Percentiles rank a stretch among this genome's conserved stretches.
These are phyloP conservation scores for Poecile atricapillus DNA, from an alignment of 2,113 vertebrate genomes.

Conservation along the genomic window DNA sequence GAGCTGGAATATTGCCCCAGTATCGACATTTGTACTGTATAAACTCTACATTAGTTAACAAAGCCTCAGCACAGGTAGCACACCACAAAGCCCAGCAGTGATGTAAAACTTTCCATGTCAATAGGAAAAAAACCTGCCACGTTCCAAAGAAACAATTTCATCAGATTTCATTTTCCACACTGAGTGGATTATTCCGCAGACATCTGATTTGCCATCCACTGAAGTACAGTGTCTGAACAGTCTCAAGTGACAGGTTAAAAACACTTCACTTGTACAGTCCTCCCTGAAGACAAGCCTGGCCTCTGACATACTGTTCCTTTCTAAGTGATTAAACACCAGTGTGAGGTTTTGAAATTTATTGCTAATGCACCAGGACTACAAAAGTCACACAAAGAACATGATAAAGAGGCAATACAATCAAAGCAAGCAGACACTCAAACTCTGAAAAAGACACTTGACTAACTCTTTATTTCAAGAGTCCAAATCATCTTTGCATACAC, in stretches of 20 bases:
- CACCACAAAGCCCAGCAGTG: not conserved
- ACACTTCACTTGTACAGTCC: not conserved
- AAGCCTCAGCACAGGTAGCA: not conserved
- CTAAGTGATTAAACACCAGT: not conserved
- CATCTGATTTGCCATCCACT: not conserved
- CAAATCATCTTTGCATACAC: conserved; percentile 47
- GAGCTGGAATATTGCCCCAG: not conserved
- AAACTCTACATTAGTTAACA: not conserved
- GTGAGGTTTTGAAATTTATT: conserved; percentile 28
- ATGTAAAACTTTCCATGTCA: not conserved
- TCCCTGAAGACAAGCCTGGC: conserved; percentile 30
- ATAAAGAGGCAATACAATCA: conserved; percentile 29
- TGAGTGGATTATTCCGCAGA: not conserved
- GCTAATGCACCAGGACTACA: conserved; percentile 4
- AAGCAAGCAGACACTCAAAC: conserved; percentile 53
- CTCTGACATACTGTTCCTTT: conserved; percentile 2
- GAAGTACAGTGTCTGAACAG: not conserved
- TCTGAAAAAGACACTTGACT: conserved; percentile 44
- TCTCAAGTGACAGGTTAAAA: conserved; percentile 23
- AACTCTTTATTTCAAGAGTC: conserved; percentile 61
- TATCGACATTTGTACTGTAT: not conserved
- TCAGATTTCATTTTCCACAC: not conserved
- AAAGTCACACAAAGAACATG: conserved; percentile 30
- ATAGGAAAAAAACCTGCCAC: not conserved
- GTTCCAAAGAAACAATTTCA: conserved; percentile 4